phyloP scores from a whole-genome alignment of 2,797 vertebrate genomes.

The Rhincodon typus region DNA sequence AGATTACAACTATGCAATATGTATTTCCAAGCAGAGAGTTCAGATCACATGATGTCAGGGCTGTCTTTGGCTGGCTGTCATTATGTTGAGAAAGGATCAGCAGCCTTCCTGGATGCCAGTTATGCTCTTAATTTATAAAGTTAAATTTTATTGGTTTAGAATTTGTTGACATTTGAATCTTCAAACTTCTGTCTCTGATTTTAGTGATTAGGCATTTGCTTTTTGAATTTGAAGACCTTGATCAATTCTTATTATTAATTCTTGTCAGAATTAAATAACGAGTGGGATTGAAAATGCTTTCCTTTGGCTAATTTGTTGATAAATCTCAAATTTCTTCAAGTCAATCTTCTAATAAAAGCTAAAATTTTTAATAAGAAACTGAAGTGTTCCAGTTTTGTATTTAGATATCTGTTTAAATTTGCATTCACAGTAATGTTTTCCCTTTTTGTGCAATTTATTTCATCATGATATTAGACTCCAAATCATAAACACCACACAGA shows the following conservation, averaged over 20 bases:
- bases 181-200: neutral
- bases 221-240: neutral
- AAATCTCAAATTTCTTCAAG: neutral
- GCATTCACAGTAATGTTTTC: neutral
- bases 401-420: neutral
- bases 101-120: neutral
- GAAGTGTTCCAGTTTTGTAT: neutral
- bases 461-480: neutral
- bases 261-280: neutral
- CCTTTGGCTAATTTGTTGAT: neutral
- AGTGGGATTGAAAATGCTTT: neutral
- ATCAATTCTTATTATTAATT: neutral
- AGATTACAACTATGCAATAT: too few species aligned
- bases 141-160: neutral
- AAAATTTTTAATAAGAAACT: neutral
- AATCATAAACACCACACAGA: neutral
- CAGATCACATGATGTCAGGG: neutral
- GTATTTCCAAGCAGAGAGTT: neutral
- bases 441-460: neutral
- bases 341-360: neutral
- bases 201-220: neutral
- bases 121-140: neutral
- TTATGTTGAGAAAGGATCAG: neutral
- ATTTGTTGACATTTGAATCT: neutral
- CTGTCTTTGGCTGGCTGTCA: neutral